Base-by-base conservation (phyloP, 2,888 invertebrate genomes). In the Stomorhina lunata region DNA sequence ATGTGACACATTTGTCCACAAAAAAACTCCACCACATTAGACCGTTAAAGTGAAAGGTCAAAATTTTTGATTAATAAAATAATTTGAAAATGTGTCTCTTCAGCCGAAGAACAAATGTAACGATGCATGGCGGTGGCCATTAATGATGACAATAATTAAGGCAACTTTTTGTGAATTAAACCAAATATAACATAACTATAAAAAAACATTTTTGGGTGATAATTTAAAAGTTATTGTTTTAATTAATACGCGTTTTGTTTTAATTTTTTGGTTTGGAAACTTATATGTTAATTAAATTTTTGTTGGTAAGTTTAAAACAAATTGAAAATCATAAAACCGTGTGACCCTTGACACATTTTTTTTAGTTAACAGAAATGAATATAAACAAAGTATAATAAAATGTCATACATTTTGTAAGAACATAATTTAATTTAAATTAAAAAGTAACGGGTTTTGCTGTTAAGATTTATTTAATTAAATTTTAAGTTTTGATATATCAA, bases 381-480 rank as follows among this genome's bases (percentile, higher is more conserved):
- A 15, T n/a, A 6, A 29, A 15, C 20, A 15, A 10, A 9, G 9
- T n/a, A 34, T 12, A 34, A 6, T 25, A 32, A 45, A 37, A 43
- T 29, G 15, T 6, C 17, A n/a, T 43, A 59, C 40, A 68, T 50
- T 50, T 68, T 77, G 5, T 68, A 68, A 68, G 68, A 48, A 40
- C 32, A 61, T 69, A 69, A 77, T 77, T 77, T 34, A 25, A 25
- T 22, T 43, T 15, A 12, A 22, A 68, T n/a, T n/a, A 55, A 53
- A 68, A 53, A 40, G 15, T 32, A 45, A 88, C 86, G 86, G 83
- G 84, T 84, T 86, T 85, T 45, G 2, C 2, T 12, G 34, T 22
- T 9, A 9, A 57, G 10, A 22, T 12, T 59, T 59, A 5, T 43
- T 10, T 59, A 34, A 22, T 48, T 72, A 17, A 59, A 34, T 59